Evolutionary conservation across 2,888 invertebrate species (phyloP).

Genomic region (Drosophila gaucha): DNA sequence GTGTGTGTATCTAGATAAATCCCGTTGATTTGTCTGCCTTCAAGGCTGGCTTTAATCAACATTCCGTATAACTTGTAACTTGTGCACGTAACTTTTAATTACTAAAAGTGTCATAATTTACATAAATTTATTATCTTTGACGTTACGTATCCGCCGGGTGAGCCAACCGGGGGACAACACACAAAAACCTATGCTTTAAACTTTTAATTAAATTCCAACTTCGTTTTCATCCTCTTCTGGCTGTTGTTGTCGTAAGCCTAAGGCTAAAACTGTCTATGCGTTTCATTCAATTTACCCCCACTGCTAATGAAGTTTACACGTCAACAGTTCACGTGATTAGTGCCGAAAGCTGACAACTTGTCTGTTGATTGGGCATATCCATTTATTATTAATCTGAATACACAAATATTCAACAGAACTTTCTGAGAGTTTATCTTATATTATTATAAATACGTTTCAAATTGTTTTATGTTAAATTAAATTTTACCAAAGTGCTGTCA

Average conservation of each 20-base stretch:
- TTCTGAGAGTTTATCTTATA: neutral
- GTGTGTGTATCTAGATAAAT: neutral
- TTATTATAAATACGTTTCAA: neutral
- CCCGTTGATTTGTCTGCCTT: too few relatives aligned
- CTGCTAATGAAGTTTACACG: conserved; percentile 42
- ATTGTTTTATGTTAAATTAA: neutral
- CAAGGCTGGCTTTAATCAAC: conserved; percentile 31
- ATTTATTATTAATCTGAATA: conserved; percentile 5
- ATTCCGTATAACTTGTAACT: conserved; percentile 6
- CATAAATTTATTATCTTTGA: conserved; percentile 65
- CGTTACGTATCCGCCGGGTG: conserved; percentile 12
- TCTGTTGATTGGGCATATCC: neutral
- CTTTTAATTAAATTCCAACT: conserved; percentile 76
- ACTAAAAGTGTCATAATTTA: conserved; percentile 68
- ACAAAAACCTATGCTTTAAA: conserved; percentile 58
- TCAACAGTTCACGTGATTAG: conserved; percentile 28
- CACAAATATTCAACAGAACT: neutral
- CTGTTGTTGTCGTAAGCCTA: conserved; percentile 25
- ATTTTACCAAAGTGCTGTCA: neutral
- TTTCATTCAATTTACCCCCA: neutral
- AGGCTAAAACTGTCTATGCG: conserved; percentile 24
- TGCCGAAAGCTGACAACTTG: conserved; percentile 16
- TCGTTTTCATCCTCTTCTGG: conserved; percentile 24
- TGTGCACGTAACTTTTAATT: conserved; percentile 56
- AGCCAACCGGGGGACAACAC: neutral